phyloP scores from a whole-genome alignment of 2,888 invertebrate genomes.

The Hermodice carunculata region DNA sequence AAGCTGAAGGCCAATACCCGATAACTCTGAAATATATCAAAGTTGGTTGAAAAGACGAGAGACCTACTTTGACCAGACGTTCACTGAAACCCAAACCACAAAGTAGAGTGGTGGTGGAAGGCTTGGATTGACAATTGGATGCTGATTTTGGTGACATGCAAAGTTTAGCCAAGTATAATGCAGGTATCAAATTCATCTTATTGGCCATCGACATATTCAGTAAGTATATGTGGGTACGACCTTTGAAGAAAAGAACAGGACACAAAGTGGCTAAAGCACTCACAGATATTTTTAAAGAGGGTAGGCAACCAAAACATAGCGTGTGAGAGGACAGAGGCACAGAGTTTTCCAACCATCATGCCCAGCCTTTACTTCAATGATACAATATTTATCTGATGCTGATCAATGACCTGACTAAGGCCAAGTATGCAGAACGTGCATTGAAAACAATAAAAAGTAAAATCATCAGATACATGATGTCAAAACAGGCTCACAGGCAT shows the following conservation, averaged over 20 bases:
- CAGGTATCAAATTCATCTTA: conserved; percentile 4
- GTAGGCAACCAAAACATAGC: background rate
- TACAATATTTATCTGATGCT: background rate
- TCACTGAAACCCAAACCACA: too few species aligned
- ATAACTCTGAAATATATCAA: too few species aligned
- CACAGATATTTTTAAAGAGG: background rate
- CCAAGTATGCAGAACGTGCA: background rate
- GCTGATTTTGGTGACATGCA: background rate
- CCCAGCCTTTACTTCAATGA: background rate
- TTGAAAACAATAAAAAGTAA: conserved; percentile 5
- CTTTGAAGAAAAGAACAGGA: background rate
- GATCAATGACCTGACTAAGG: background rate
- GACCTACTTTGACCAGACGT: too few species aligned
- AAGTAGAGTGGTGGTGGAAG: background rate
- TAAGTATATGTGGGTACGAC: background rate
- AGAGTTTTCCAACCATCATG: background rate
- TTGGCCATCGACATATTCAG: conserved; percentile 2
- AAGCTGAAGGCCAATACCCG: too few species aligned
- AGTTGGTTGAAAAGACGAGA: too few species aligned
- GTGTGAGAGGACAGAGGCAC: background rate
- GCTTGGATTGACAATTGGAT: conserved; percentile 2
- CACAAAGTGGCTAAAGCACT: conserved; percentile 1
- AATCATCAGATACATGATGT: background rate
- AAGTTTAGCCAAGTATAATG: background rate
- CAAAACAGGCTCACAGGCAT: background rate